phyloP scores from a whole-genome alignment of 2,797 vertebrate species.

The Parotocinclus haroldoi region DNA sequence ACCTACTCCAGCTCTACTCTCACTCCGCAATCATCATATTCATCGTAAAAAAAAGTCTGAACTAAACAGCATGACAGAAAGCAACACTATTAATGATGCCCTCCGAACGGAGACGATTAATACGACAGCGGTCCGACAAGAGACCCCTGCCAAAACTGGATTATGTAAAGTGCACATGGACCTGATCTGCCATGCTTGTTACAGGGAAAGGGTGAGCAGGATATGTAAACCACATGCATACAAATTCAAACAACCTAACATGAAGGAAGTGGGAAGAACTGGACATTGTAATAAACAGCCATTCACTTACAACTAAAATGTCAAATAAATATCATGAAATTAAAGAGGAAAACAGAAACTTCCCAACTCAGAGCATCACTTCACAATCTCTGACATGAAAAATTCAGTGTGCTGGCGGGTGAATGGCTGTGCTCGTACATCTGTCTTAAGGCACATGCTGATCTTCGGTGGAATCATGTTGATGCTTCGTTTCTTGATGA shows the following conservation, averaged over 20 bases:
- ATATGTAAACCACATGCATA: conserved; percentile 65
- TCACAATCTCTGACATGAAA: conserved; percentile 1
- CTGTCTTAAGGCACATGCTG: conserved; percentile 30
- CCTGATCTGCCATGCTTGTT: conserved; percentile 39
- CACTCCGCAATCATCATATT: background rate
- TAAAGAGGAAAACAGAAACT: conserved; percentile 42
- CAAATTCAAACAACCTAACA: conserved; percentile 44
- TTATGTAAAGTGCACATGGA: conserved; percentile 45
- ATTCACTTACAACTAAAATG: conserved; percentile 56
- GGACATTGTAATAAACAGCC: conserved; percentile 41
- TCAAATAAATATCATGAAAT: conserved; percentile 59
- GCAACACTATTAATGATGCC: conserved; percentile 27
- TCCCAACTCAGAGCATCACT: conserved; percentile 30
- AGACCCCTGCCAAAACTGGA: conserved; percentile 39
- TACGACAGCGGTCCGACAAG: conserved; percentile 43
- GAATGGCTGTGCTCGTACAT: conserved; percentile 22
- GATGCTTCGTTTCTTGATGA: conserved; percentile 9
- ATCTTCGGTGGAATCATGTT: conserved; percentile 21
- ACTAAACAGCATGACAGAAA: conserved; percentile 21
- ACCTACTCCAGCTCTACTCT: conserved; percentile 29
- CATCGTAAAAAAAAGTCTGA: background rate
- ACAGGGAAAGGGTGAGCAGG: conserved; percentile 29
- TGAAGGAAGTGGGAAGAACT: conserved; percentile 47
- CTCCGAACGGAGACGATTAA: conserved; percentile 31
- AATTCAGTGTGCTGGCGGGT: conserved; percentile 21